A percentile compares a stretch with the other conserved stretches of the same genome.
Conservation (phyloP, 2,113 vertebrate species). For the Enhydra lutris region DNA sequence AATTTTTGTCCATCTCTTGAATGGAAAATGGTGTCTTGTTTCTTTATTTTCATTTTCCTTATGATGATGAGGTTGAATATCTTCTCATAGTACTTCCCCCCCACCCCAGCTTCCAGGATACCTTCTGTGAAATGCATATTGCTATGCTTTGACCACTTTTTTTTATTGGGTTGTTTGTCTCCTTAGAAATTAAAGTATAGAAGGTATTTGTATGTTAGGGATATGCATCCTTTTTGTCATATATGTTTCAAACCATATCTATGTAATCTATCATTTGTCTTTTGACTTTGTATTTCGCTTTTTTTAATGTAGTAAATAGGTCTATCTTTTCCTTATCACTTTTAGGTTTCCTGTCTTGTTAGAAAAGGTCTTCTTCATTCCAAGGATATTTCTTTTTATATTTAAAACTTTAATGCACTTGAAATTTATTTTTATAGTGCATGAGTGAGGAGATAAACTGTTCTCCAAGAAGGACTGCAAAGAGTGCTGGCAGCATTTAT, state of each 20-base stretch:
- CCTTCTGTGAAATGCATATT: neutral
- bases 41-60: neutral
- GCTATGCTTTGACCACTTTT: neutral
- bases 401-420: neutral
- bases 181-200: neutral
- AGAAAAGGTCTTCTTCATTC: neutral
- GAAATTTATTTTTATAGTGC: conserved; percentile 26
- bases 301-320: neutral
- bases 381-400: neutral
- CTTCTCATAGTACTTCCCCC: neutral
- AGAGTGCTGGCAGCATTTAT: neutral
- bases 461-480: neutral
- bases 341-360: neutral
- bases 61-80: neutral
- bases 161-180: neutral
- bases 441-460: neutral
- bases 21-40: neutral
- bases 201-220: neutral
- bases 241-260: neutral
- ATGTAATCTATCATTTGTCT: neutral
- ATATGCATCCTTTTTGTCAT: neutral
- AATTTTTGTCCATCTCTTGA: neutral
- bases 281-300: neutral
- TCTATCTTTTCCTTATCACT: neutral
- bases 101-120: neutral